Conservation (phyloP, 2,797 vertebrate species). For the Pseudocheirus occidentalis region DNA sequence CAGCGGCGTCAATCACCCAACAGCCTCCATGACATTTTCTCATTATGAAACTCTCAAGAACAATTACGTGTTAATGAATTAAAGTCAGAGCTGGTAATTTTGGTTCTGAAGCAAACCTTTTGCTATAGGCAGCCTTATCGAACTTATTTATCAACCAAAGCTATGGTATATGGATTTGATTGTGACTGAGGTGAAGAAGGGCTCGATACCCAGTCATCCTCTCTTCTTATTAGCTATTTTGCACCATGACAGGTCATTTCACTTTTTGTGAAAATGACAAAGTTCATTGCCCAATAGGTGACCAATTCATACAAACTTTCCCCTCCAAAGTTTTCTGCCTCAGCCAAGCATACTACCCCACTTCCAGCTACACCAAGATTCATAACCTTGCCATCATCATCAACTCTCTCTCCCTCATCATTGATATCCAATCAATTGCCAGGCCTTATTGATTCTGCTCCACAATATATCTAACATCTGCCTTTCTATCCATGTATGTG, state of each 20-base stretch:
- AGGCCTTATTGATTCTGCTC: neutral
- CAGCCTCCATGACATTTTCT: slow-evolving; percentile 54
- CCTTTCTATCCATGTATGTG: neutral
- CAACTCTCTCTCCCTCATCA: neutral
- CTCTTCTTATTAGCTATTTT: neutral
- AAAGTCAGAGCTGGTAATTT: slow-evolving; percentile 44
- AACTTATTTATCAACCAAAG: slow-evolving; percentile 40
- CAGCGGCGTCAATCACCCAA: slow-evolving; percentile 46
- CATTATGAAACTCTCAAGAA: slow-evolving; percentile 53
- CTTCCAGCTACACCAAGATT: neutral
- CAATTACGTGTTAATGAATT: slow-evolving; percentile 70
- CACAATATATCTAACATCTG: neutral
- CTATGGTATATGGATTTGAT: neutral
- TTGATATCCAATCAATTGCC: neutral
- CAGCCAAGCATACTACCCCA: neutral
- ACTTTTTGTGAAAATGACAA: slow-evolving; percentile 14
- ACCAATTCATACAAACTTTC: neutral
- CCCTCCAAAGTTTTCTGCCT: neutral
- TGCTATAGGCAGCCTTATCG: slow-evolving; percentile 20
- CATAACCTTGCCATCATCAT: neutral
- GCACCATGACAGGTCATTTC: neutral
- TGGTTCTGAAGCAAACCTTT: slow-evolving; percentile 61
- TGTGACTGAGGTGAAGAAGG: neutral
- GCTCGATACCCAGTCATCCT: neutral
- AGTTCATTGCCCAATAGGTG: neutral